These are phyloP conservation scores for Telmatherina bonti DNA, from an alignment of 2,797 vertebrate species.

Conservation along the genomic window DNA sequence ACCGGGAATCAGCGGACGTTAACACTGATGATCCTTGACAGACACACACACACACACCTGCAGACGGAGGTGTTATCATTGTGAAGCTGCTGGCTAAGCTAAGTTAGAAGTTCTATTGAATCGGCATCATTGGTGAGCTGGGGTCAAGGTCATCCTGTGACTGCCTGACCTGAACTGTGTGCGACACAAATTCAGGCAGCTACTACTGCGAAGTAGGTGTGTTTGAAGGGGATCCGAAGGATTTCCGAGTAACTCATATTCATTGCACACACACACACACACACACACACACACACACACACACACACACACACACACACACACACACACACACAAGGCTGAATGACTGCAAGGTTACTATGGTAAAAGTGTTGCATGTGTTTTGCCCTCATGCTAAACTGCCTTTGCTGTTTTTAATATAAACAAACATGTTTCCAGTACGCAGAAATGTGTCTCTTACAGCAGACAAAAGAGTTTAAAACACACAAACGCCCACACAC, in stretches of 20 bases:
- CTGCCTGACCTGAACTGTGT: neutral
- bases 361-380: neutral
- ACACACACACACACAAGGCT: too few species aligned
- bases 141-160: neutral
- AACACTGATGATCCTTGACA: neutral
- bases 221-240: neutral
- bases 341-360: neutral
- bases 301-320: too few species aligned
- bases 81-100: neutral
- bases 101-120: too few species aligned
- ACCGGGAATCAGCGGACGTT: neutral
- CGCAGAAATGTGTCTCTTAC: conserved; percentile 35
- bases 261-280: too few species aligned
- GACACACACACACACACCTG: too few species aligned
- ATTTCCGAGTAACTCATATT: too few species aligned
- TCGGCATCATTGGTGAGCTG: too few species aligned
- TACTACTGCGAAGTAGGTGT: neutral
- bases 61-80: too few species aligned
- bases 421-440: conserved; percentile 15
- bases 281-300: too few species aligned
- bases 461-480: conserved; percentile 46
- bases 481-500: conserved; percentile 43
- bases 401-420: conserved; percentile 8
- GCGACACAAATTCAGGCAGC: neutral
- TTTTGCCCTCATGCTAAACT: conserved; percentile 11